These are phyloP conservation scores for Gandaritis pyraliata DNA, from an alignment of 2,888 invertebrate species.

Conservation along the genomic window DNA sequence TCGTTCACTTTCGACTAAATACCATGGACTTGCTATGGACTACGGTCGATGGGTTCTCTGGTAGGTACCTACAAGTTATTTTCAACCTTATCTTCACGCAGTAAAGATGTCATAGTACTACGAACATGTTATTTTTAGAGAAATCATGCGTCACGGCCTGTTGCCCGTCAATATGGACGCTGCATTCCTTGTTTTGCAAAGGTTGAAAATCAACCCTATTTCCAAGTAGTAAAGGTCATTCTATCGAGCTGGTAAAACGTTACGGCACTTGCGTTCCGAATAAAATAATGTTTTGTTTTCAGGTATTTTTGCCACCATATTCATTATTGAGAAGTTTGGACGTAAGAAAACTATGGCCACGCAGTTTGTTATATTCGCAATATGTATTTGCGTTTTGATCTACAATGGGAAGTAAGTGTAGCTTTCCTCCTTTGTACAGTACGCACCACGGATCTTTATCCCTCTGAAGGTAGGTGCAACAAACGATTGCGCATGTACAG, in stretches of 20 bases:
- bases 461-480: too few relatives aligned
- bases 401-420: conserved; percentile 88
- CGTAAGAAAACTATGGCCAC: conserved; percentile 96
- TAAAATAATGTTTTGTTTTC: conserved; percentile 43
- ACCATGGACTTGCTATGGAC: conserved; percentile 96
- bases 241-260: too few relatives aligned
- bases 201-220: not conserved
- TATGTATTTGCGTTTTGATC: conserved; percentile 89
- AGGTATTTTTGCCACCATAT: conserved; percentile 95
- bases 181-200: too few relatives aligned
- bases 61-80: conserved; percentile 83
- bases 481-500: too few relatives aligned
- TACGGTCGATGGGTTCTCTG: conserved; percentile 97
- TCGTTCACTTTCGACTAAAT: conserved; percentile 90
- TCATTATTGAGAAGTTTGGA: conserved; percentile 95
- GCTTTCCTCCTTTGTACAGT: not conserved
- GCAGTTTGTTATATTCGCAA: conserved; percentile 94
- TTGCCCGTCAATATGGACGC: too few relatives aligned
- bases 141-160: too few relatives aligned
- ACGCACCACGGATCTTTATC: too few relatives aligned
- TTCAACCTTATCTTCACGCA: conserved; percentile 6
- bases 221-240: not conserved
- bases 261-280: too few relatives aligned
- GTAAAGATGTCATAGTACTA: too few relatives aligned
- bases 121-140: too few relatives aligned